Base-by-base conservation (phyloP, 2,888 invertebrate species). In the Diabrotica balteata region DNA sequence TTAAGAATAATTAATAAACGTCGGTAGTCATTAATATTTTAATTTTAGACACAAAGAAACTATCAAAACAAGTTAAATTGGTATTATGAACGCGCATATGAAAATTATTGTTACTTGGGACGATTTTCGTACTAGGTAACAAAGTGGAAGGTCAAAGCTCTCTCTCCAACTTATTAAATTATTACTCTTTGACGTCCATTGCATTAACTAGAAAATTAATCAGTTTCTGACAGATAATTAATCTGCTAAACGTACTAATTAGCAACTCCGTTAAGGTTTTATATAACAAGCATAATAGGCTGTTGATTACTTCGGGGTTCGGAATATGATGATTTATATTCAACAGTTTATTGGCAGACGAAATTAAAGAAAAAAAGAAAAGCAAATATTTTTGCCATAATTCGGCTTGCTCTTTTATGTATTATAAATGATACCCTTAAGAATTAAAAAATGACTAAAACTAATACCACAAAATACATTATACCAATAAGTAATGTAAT, bases 181-280 rank as follows among this genome's bases (percentile, higher is more conserved):
- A 70, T 72, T 65, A 74, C 72, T 67, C 67, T 70, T 76, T 74
- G 73, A 73, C 73, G 73, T 70, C 63, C 70, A 63, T 68, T 73
- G 72, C 71, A 71, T 70, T 67, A 68, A 59, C 71, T 73, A 54
- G 73, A 72, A 75, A 74, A 74, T 75, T 75, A 75, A 75, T 76
- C 75, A 75, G 73, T 73, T 73, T 71, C 69, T 76, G 75, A 75
- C 75, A 68, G 65, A 72, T 72, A 73, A 76, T 73, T 75, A 74
- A 75, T 76, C 69, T 74, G 72, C 72, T 74, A 72, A 75, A 67
- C 70, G 70, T 57, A 72, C 72, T 73, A 74, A 76, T 75, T 75
- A 74, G 68, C 67, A 69, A 73, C 69, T 71, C 66, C 71, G 68
- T 70, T 71, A 71, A 73, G 73, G 74, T 74, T 76, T 74, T 75